Conservation (phyloP, 2,888 invertebrate species). For the Cyrtodaria siliqua region DNA sequence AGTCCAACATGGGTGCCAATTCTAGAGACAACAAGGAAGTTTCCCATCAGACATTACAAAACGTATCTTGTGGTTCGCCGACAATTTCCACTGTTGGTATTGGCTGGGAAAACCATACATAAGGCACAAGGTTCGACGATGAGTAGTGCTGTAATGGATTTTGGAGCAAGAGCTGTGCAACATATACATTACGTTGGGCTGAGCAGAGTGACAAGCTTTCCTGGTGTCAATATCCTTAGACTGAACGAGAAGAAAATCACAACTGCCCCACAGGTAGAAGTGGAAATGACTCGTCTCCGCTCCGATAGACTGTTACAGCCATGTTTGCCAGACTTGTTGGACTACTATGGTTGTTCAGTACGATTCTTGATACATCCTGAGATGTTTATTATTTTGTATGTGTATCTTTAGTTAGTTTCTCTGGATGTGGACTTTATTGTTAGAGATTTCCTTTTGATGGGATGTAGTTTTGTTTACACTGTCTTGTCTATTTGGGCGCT, state of each 20-base stretch:
- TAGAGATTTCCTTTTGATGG: too few species aligned
- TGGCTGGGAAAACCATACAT: constrained; percentile 61
- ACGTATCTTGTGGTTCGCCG: constrained; percentile 17
- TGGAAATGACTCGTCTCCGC: constrained; percentile 43
- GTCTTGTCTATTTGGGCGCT: too few species aligned
- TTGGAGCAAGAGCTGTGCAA: constrained; percentile 41
- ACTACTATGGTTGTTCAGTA: too few species aligned
- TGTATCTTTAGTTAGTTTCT: too few species aligned
- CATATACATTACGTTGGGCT: constrained; percentile 63
- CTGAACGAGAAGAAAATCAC: constrained; percentile 34
- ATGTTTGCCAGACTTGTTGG: constrained; percentile 4
- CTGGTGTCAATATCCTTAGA: constrained; percentile 25
- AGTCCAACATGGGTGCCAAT: constrained; percentile 9
- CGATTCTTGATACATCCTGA: too few species aligned
- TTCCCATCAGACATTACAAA: constrained; percentile 7
- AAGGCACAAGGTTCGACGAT: constrained; percentile 61
- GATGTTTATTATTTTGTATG: too few species aligned
- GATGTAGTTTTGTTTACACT: too few species aligned
- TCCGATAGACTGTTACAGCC: background rate
- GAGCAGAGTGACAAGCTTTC: constrained; percentile 49
- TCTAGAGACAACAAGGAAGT: constrained; percentile 1
- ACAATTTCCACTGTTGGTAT: constrained; percentile 46
- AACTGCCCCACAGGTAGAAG: constrained; percentile 19
- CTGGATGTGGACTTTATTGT: too few species aligned
- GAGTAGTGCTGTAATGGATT: constrained; percentile 45